Conservation (phyloP, 1,140 invertebrate species). For the Temnothorax longispinosus region DNA sequence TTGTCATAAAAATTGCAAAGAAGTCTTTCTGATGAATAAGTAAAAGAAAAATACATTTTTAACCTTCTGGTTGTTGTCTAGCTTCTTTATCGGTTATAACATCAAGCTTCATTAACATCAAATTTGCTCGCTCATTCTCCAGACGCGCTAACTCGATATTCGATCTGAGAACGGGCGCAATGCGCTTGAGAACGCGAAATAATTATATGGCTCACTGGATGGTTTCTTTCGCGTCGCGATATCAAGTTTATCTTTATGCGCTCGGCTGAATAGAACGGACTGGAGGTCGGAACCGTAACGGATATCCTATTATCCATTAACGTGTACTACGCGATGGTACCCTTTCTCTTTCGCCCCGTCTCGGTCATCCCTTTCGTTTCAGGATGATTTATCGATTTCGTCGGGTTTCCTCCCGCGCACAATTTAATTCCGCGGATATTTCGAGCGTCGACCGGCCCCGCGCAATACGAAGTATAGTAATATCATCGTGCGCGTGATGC, state of each 20-base stretch:
- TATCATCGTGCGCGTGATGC: background rate
- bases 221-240: conserved; percentile 52
- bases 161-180: conserved; percentile 24
- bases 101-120: conserved; percentile 38
- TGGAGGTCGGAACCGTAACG: conserved; percentile 63
- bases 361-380: conserved; percentile 43
- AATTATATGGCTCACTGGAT: conserved; percentile 54
- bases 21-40: background rate
- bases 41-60: background rate
- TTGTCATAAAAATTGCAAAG: background rate
- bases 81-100: background rate
- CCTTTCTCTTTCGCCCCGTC: conserved; percentile 1
- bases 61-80: background rate
- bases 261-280: conserved; percentile 52
- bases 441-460: conserved; percentile 30
- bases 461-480: background rate
- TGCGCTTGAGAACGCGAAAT: conserved; percentile 47
- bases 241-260: conserved; percentile 68
- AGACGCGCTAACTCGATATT: conserved; percentile 16
- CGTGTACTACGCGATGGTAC: conserved; percentile 54
- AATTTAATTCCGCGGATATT: conserved; percentile 69
- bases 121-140: background rate
- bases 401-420: conserved; percentile 49
- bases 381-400: conserved; percentile 70
- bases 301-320: conserved; percentile 78